Percentiles rank a stretch among this genome's conserved stretches.
Conservation (phyloP, 2,113 vertebrate genomes). For the Pachycephala philippinensis region DNA sequence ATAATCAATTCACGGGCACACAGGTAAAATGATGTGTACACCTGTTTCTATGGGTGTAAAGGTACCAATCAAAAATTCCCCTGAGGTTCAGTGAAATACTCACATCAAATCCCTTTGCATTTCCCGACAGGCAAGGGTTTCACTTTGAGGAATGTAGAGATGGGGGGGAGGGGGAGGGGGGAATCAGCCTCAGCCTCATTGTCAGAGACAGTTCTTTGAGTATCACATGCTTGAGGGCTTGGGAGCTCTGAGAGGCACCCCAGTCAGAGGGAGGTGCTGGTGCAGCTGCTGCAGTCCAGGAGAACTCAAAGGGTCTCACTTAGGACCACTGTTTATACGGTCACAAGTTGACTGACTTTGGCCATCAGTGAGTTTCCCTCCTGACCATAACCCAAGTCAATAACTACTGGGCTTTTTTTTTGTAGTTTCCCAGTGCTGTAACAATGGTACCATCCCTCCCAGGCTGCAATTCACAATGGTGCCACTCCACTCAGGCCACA, state of each 20-base stretch:
- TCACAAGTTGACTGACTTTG: background rate
- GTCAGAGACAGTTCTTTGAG: background rate
- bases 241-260: background rate
- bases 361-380: background rate
- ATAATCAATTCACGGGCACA: background rate
- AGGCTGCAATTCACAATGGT: background rate
- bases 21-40: background rate
- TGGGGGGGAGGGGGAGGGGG: fast-evolving
- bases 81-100: background rate
- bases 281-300: background rate
- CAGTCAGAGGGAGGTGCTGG: background rate
- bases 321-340: background rate
- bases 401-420: background rate
- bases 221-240: background rate
- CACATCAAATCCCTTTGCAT: background rate
- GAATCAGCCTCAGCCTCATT: background rate
- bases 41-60: background rate
- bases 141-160: background rate
- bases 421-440: background rate
- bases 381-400: background rate
- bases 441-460: background rate
- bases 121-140: background rate
- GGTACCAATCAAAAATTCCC: background rate
- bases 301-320: background rate
- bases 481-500: background rate